Evolutionary conservation across 2,888 invertebrate species (phyloP).

Genomic region (Tenodera sinensis): DNA sequence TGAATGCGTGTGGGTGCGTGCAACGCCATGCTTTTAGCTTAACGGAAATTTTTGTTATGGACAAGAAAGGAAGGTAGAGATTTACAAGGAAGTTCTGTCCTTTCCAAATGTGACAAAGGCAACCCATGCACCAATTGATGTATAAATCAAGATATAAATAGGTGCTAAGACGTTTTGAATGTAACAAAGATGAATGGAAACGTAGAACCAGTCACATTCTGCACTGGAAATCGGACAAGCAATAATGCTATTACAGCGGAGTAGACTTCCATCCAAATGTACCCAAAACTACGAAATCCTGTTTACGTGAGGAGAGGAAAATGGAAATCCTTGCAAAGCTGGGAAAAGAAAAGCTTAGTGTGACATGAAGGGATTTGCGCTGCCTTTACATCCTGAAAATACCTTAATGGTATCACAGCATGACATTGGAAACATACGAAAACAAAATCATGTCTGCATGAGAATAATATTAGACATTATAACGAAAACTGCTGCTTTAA

Average conservation of each 20-base stretch:
- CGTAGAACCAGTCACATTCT: not conserved
- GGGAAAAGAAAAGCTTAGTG: not conserved
- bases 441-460: too few species aligned
- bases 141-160: not conserved
- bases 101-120: not conserved
- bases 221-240: not conserved
- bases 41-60: not conserved
- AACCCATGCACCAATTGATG: not conserved
- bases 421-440: too few species aligned
- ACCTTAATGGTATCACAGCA: too few species aligned
- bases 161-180: not conserved
- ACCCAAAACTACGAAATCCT: not conserved
- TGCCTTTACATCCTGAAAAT: not conserved
- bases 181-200: not conserved
- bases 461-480: too few species aligned
- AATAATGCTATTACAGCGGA: not conserved
- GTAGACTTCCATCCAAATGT: not conserved
- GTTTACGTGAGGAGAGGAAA: not conserved
- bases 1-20: constrained; percentile 6
- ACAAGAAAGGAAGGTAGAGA: not conserved
- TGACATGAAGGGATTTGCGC: not conserved
- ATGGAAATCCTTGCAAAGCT: not conserved
- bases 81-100: not conserved
- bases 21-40: not conserved
- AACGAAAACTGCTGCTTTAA: too few species aligned